phyloP scores from a whole-genome alignment of 2,888 invertebrate species.

The Tetramorium bicarinatum region DNA sequence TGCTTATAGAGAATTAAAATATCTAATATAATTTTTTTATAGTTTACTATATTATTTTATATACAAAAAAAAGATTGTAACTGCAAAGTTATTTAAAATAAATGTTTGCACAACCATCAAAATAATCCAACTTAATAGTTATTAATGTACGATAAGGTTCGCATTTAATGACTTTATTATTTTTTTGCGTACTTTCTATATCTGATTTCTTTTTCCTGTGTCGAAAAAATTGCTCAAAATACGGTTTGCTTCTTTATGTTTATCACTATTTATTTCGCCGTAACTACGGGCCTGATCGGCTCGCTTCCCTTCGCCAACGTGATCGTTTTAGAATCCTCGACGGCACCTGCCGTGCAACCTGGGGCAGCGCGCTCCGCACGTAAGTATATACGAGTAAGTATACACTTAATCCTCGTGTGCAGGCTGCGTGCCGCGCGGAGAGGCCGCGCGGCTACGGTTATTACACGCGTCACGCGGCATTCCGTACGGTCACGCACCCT shows the following conservation, averaged over 20 bases:
- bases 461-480: constrained; percentile 85
- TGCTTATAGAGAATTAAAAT: neutral
- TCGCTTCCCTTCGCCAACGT: constrained; percentile 27
- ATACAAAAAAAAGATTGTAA: neutral
- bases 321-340: constrained; percentile 64
- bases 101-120: neutral
- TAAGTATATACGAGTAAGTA: constrained; percentile 60
- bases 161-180: neutral
- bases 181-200: neutral
- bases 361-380: constrained; percentile 49
- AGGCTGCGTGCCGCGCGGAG: constrained; percentile 80
- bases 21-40: neutral
- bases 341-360: constrained; percentile 69
- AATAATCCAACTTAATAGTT: neutral
- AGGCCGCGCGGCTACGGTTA: constrained; percentile 83
- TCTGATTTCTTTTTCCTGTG: neutral
- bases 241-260: neutral
- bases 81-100: neutral
- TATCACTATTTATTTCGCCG: constrained; percentile 7
- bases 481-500: constrained; percentile 82
- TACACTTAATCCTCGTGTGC: constrained; percentile 55
- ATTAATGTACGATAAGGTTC: neutral
- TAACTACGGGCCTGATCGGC: constrained; percentile 40
- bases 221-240: neutral
- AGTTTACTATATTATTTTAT: neutral